Evolutionary conservation across 2,113 vertebrate genomes (phyloP), one percentile per base, ranked within the genome.

Genomic region (Haemorhous mexicanus): DNA sequence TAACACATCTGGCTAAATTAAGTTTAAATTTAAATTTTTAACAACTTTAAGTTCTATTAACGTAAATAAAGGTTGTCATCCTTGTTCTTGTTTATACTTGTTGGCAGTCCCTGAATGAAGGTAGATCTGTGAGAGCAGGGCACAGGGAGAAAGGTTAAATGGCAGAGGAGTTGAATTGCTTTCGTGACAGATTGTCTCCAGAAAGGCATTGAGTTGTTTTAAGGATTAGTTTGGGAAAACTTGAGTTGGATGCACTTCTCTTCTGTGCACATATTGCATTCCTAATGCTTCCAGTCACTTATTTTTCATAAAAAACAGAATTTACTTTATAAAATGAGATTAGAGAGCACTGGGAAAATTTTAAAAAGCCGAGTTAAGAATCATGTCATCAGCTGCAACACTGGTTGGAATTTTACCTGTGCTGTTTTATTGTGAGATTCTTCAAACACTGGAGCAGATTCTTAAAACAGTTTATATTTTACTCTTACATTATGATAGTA

Each of bases 171-270:
- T 95, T 94, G 95, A 97, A 97, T 97, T 97, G 94, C 94, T 94
- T 95, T 87, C 95, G 70, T 85, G 95, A 94, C 90, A 96, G 77
- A 96, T 95, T 96, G 87, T 91, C 78, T 95, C 52, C 78, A 92
- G 80, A 97, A 94, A 46, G 64, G 79, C 85, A 79, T 35, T 84
- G 94, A 97, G 92, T 97, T 97, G 91, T 94, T 95, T 95, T 96
- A 94, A 97, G 95, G 93, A 92, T 97, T 96, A 97, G 94, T 97
- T 96, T 97, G 93, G 95, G 69, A 96, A 92, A 94, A 66, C 91
- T 70, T 93, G 88, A 90, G 44, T 95, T 95, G 87, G 93, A 94
- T 73, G 47, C 85, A 46, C 79, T 91, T 96, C 84, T 89, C 37
- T 52, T 18, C 87, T 94, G 14, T 59, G 87, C 53, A 41, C 37